Conservation (phyloP, 2,888 invertebrate species). For the Thymelicus lineola region DNA sequence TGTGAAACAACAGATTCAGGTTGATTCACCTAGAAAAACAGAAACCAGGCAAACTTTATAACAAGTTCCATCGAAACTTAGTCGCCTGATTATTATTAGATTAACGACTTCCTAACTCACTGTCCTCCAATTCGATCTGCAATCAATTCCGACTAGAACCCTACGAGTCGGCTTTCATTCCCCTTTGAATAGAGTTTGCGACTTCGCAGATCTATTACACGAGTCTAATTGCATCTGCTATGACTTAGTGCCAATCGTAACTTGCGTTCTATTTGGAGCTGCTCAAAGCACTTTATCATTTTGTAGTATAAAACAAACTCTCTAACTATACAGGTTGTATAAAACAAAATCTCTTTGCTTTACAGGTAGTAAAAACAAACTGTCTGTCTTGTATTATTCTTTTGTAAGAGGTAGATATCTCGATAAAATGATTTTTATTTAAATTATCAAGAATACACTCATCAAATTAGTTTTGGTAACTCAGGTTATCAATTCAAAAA, state of each 20-base stretch:
- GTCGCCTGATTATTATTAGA: slow-evolving; percentile 6
- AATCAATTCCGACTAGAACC: slow-evolving; percentile 13
- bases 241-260: slow-evolving; percentile 17
- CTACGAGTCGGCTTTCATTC: slow-evolving; percentile 4
- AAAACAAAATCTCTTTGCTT: too few relatives aligned
- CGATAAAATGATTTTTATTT: too few relatives aligned
- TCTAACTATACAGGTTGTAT: too few relatives aligned
- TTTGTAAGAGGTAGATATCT: too few relatives aligned
- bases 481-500: too few relatives aligned
- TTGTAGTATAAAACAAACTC: too few relatives aligned
- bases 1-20: too few relatives aligned
- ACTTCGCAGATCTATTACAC: slow-evolving; percentile 14
- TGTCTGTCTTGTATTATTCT: too few relatives aligned
- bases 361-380: too few relatives aligned
- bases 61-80: slow-evolving; percentile 1
- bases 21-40: not conserved
- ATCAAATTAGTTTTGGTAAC: too few relatives aligned
- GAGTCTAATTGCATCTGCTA: slow-evolving; percentile 20
- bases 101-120: slow-evolving; percentile 17
- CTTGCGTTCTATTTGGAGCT: not conserved
- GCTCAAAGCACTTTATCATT: too few relatives aligned
- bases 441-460: too few relatives aligned
- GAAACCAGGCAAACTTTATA: not conserved
- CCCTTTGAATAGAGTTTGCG: slow-evolving; percentile 20
- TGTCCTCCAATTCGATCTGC: slow-evolving; percentile 17